Evolutionary conservation across 1,140 invertebrate genomes (phyloP).

Genomic region (Sesamia nonagrioides): DNA sequence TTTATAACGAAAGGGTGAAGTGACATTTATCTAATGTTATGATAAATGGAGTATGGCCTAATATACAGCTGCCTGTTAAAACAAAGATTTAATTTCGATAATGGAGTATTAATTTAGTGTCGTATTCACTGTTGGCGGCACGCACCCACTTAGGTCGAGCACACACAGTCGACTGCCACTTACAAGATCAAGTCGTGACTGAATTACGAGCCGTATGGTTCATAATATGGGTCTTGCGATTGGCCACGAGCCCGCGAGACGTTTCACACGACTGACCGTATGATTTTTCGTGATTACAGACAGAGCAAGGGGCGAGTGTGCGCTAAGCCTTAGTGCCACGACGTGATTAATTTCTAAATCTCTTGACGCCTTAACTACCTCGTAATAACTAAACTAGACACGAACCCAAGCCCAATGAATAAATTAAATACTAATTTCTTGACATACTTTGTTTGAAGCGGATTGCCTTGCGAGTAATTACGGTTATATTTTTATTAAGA

Average conservation of each 20-base stretch:
- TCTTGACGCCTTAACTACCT: conserved; percentile 65
- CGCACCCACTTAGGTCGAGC: conserved; percentile 22
- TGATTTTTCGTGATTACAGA: conserved; percentile 49
- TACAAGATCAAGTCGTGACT: conserved; percentile 43
- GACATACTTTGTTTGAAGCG: conserved; percentile 79
- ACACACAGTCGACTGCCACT: conserved; percentile 36
- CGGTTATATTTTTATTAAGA: conserved; percentile 67
- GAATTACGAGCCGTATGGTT: conserved; percentile 36
- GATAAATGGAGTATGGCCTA: no score
- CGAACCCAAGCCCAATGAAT: conserved; percentile 78
- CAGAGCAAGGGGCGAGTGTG: conserved; percentile 17
- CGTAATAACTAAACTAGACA: conserved; percentile 78
- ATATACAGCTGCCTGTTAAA: conserved; percentile 24
- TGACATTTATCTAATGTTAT: no score
- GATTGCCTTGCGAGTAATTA: conserved; percentile 83
- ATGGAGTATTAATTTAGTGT: conserved; percentile 53
- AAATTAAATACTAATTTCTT: conserved; percentile 86
- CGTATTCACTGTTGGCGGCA: conserved; percentile 28
- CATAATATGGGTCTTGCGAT: conserved; percentile 23
- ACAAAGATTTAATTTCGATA: conserved; percentile 57
- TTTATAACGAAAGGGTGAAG: no score
- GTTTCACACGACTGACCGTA: conserved; percentile 39
- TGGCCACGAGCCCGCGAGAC: conserved; percentile 6
- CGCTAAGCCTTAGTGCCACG: conserved; percentile 57
- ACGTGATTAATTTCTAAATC: conserved; percentile 72